Evolutionary conservation across 2,888 invertebrate species (phyloP), one percentile per base, ranked within the genome.

Genomic region (Torymus aiolomorphi): DNA sequence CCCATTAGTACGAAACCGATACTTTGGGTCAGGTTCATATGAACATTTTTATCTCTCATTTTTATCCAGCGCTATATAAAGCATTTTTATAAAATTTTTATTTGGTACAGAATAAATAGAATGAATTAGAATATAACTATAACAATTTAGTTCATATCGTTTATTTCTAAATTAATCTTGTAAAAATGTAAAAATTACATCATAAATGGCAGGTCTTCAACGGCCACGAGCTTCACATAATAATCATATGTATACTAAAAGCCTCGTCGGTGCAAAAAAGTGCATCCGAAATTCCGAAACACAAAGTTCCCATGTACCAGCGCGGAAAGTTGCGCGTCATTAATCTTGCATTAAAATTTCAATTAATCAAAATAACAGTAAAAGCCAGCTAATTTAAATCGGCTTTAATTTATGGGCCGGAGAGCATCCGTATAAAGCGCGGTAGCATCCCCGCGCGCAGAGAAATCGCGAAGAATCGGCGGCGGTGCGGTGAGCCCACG

Each of bases 1-100:
- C 71, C 62, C 76, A 80, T 80, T 80, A 80, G 57, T 54, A 49
- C 71, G 57, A 67, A 76, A 76, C 72, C 57, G 80, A 80, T 80
- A 63, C 67, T 73, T 80, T 72, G 24, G 52, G 62, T 13, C 63
- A 24, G 59, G 13, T 72, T 76, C 52, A 71, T 61, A 56, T 66
- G 61, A 54, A 61, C 52, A 49, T 74, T 49, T 62, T 63, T 51
- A 49, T 24, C 18, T 24, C 42, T 49, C 49, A 52, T 51, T 54
- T 18, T 42, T 52, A 20, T 16, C 10, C 24, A 49, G 12, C 54
- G 51, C 12, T 20, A 12, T 51, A 31, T 24, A 24, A 18, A 18
- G 10, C 8, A 42, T 42, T 42, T 5, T 42, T 42, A 42, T 42
- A 42, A 42, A 42, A 42, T 42, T 5, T 42, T 31, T 31, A 3